Evolutionary conservation across 2,888 invertebrate species (phyloP), one percentile per base, ranked within the genome.

Genomic region (Crioceris asparagi): DNA sequence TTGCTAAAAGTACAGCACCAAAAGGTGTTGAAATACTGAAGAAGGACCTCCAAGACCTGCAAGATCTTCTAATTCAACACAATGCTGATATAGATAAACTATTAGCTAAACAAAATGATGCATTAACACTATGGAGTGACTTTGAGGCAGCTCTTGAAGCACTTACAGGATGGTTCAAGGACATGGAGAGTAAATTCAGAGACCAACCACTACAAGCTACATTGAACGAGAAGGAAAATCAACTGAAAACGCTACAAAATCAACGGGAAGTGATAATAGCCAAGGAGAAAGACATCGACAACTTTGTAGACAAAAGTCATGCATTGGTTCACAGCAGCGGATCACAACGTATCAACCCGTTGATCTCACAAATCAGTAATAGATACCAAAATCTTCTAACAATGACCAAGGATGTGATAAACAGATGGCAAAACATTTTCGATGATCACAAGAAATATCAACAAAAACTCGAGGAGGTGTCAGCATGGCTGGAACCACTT

Each of bases 271-370:
- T 76, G 33, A 81, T 94, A 32, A 67, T 80, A 33, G 74, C 74
- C 8, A 83, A 86, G 53, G 93, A 94, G 62, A 77, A 79, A 51
- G 81, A 82, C 57, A 78, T 94, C 27, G 93, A 93, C 60, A 73
- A 77, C 8, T 92, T 93, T 56, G 78, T 88, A 15, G 93, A 94
- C 61, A 80, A 79, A 53, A 85, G 88, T n/a, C 90, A 93, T 57
- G 76, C 78, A 8, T 67, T 96, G 36, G 72, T 91, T 1, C 86
- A 88, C 57, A 69, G 79, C 17, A 88, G 88, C 53, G 83, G 83
- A 0, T 84, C 85, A 0, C 87, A 90, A 50, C 76, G 86, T 36
- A 74, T 93, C 12, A 87, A 88, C 55, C 85, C 86, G 4, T 68
- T 90, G 35, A 83, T 91, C 14, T 81, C 87, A 0, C 92, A 93